A percentile compares a stretch with the other conserved stretches of the same genome.
These are phyloP conservation scores for Taurulus bubalis DNA, from an alignment of 2,113 vertebrate genomes.

Conservation along the genomic window DNA sequence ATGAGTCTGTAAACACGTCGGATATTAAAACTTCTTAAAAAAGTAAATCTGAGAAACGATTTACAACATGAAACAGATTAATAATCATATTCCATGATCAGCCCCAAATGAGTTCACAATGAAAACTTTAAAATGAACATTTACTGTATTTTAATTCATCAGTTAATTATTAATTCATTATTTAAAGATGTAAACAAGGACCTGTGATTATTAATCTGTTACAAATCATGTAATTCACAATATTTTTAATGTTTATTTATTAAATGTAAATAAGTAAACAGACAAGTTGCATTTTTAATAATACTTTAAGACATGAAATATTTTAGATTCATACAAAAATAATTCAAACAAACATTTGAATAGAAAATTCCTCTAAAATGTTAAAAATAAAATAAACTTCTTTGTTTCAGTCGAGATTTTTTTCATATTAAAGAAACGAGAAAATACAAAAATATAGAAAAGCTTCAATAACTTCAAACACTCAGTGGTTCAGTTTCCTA, in stretches of 20 bases:
- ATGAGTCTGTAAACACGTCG: too few relatives aligned
- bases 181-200: too few relatives aligned
- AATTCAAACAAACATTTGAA: conserved; percentile 6
- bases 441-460: conserved; percentile 24
- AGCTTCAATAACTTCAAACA: neutral
- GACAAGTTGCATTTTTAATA: neutral
- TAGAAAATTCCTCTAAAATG: neutral
- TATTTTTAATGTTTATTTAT: too few relatives aligned
- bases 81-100: too few relatives aligned
- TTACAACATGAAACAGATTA: too few relatives aligned
- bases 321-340: conserved; percentile 19
- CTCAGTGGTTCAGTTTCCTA: neutral
- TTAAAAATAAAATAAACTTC: conserved; percentile 5
- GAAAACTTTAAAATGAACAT: too few relatives aligned
- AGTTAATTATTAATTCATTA: neutral
- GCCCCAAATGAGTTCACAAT: too few relatives aligned
- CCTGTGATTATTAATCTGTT: too few relatives aligned
- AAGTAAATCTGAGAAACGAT: too few relatives aligned
- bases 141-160: neutral
- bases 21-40: too few relatives aligned
- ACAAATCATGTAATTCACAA: too few relatives aligned
- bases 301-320: conserved; percentile 1
- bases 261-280: neutral
- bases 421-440: neutral
- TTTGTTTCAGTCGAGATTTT: too few relatives aligned